phyloP scores from a whole-genome alignment of 2,113 vertebrate species.

The Suricata suricatta region DNA sequence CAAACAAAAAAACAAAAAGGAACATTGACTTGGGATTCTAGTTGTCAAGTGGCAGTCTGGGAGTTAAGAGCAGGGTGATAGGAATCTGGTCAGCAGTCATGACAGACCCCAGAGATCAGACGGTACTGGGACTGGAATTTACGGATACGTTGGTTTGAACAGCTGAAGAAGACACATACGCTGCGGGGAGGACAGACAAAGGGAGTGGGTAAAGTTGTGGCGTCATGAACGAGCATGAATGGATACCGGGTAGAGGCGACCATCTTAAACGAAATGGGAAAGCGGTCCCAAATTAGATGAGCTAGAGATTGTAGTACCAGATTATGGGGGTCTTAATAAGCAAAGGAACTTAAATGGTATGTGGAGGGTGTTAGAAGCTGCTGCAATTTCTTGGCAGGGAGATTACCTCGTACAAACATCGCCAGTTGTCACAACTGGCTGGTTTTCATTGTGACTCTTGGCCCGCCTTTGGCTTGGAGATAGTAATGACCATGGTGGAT shows the following conservation, averaged over 20 bases:
- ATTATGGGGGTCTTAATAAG: background rate
- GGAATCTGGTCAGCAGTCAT: background rate
- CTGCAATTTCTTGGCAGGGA: background rate
- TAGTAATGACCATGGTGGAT: background rate
- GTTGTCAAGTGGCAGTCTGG: background rate
- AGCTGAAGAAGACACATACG: background rate
- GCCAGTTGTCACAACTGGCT: background rate
- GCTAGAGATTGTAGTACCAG: background rate
- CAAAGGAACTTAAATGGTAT: background rate
- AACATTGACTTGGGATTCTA: background rate
- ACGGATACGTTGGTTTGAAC: background rate
- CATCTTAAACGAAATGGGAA: background rate
- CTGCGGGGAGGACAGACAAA: background rate
- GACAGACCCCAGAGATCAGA: background rate
- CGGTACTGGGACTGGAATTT: background rate
- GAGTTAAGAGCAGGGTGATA: background rate
- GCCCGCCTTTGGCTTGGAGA: conserved; percentile 23
- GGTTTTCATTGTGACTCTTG: conserved; percentile 8
- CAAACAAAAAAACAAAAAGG: background rate
- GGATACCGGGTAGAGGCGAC: background rate
- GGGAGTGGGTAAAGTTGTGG: background rate
- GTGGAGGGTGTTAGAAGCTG: background rate
- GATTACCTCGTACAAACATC: background rate
- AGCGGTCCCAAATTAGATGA: background rate
- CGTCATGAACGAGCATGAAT: background rate